Conservation (phyloP, 2,113 vertebrate species). For the Carassius gibelio region DNA sequence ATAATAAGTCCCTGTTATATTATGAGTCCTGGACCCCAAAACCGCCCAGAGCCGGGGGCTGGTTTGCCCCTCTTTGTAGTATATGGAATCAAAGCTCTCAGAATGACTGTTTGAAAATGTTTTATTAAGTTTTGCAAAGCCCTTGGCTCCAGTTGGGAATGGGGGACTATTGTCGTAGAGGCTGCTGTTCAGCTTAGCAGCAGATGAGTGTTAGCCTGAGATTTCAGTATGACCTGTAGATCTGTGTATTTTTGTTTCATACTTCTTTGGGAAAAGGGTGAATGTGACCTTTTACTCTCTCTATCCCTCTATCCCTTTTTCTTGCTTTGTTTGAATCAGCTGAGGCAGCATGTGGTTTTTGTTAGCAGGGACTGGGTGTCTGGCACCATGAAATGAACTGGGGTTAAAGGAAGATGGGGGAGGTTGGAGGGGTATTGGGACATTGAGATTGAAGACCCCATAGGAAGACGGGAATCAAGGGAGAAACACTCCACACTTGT, state of each 20-base stretch:
- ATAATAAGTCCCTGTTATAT: constrained; percentile 65
- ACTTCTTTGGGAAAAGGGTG: background rate
- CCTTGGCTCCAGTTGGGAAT: constrained; percentile 67
- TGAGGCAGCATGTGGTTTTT: constrained; percentile 76
- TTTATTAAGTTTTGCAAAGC: constrained; percentile 76
- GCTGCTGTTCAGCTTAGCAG: constrained; percentile 74
- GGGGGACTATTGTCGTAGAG: constrained; percentile 76
- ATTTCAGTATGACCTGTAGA: constrained; percentile 4
- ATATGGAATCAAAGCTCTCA: constrained; percentile 63
- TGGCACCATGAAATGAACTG: constrained; percentile 74
- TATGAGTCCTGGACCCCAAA: constrained; percentile 61
- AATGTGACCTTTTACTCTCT: constrained; percentile 57
- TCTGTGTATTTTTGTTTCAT: background rate
- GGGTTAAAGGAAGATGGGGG: constrained; percentile 59
- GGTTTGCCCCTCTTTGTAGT: constrained; percentile 60
- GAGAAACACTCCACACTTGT: constrained; percentile 39
- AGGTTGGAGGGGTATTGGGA: constrained; percentile 73
- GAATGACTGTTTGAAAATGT: constrained; percentile 73
- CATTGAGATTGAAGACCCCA: constrained; percentile 71
- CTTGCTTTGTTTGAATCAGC: constrained; percentile 64
- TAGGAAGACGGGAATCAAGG: constrained; percentile 57
- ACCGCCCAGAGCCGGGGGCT: constrained; percentile 61
- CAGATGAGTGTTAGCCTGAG: constrained; percentile 60
- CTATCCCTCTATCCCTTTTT: constrained; percentile 26
- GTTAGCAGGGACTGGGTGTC: constrained; percentile 79